Evolutionary conservation across 2,888 invertebrate genomes (phyloP).

Genomic region (Acleris emargana): DNA sequence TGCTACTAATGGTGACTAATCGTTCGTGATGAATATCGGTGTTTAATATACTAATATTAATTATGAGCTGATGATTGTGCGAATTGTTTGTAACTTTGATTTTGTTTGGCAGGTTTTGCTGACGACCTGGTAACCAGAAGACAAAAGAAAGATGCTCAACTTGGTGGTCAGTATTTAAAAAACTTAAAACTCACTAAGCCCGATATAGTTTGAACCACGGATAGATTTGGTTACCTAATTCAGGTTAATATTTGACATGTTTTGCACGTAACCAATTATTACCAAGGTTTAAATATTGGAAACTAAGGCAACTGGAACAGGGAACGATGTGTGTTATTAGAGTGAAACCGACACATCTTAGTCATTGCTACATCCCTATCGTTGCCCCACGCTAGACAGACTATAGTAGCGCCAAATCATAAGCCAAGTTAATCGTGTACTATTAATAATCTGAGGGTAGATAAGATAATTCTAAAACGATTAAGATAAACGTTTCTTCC

Average conservation of each 20-base stretch:
- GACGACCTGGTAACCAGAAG: constrained; percentile 80
- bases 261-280: too few relatives aligned
- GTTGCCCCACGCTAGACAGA: too few relatives aligned
- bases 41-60: constrained; percentile 60
- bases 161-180: constrained; percentile 68
- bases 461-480: constrained; percentile 11
- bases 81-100: constrained; percentile 23
- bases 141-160: constrained; percentile 80
- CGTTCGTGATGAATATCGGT: constrained; percentile 48
- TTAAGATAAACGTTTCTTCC: constrained; percentile 2
- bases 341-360: too few relatives aligned
- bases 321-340: too few relatives aligned
- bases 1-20: constrained; percentile 72
- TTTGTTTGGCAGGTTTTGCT: constrained; percentile 71
- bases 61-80: constrained; percentile 36
- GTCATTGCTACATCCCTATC: too few relatives aligned
- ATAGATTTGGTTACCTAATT: too few relatives aligned
- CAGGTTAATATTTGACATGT: too few relatives aligned
- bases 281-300: too few relatives aligned
- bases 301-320: too few relatives aligned
- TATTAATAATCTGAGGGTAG: constrained; percentile 4
- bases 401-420: neutral
- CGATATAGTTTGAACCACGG: neutral
- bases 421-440: neutral
- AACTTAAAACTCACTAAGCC: neutral